Base-by-base conservation (phyloP, 1,140 invertebrate species). In the Drosophila tropicalis region DNA sequence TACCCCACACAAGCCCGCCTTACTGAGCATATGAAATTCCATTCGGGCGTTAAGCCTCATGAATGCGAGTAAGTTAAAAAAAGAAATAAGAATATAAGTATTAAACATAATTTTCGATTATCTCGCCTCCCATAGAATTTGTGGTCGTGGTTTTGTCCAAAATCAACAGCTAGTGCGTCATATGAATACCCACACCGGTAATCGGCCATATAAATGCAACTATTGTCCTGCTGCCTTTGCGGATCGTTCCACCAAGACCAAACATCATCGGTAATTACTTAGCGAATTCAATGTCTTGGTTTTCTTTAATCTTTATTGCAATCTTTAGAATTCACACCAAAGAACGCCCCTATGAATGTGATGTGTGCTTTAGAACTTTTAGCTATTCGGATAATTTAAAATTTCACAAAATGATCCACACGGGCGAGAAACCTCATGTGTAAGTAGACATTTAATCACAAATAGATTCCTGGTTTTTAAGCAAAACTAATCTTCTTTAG, bases 221-320 rank as follows among this genome's bases (percentile, higher is more conserved):
- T 92, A 95, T 15, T 96, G 96, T 91, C 93, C 95, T 63, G 93
- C 95, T 22, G 92, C 94, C 29, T 96, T 96, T 91, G 95, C 95
- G 0, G 94, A 94, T 92, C 94, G 93, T 64, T 94, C 94, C 54
- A 94, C 93, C 6, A 91, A 93, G 32, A 94, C 94, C 72, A 94
- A 94, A 65, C 94, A 94, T 80, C 94, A 94, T 79, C 93, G 94
- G 83, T 86, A 17, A 92, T 81, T 15, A 36, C 9, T 10, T 47
- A 1, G 1, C 10, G 5, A 19, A 15, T 41, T 41, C 32, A 32
- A 15, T 47, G 29, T 5, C 0, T n/a, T 2, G 5, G 39, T n/a
- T 39, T 13, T 51, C 10, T 4, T 2, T 41, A 32, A 55, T 22
- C 1, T 2, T 25, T 6, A n/a, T 34, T 3, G n/a, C 15, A 34